Conservation (phyloP, 2,888 invertebrate species). For the Tetheella fluctuosa region DNA sequence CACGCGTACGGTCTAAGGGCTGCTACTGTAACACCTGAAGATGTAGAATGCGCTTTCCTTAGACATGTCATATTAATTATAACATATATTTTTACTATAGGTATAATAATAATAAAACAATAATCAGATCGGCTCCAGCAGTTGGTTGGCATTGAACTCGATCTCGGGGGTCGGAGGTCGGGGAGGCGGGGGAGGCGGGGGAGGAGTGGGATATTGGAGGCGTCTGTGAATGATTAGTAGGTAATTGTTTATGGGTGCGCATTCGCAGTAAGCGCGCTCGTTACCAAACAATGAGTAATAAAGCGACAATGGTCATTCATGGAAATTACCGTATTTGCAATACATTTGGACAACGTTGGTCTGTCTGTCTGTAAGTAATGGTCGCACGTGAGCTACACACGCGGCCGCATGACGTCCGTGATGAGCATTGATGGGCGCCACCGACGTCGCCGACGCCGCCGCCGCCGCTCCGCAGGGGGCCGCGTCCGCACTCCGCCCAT, state of each 20-base stretch:
- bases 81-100: too few relatives aligned
- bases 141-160: too few relatives aligned
- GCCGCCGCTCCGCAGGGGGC: background rate
- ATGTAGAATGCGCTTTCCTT: too few relatives aligned
- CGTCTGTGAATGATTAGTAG: background rate
- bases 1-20: too few relatives aligned
- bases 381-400: background rate
- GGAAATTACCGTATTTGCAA: background rate
- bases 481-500: too few relatives aligned
- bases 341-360: background rate
- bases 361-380: background rate
- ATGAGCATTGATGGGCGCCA: background rate
- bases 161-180: background rate
- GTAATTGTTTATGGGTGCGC: background rate
- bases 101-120: too few relatives aligned
- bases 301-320: slow-evolving; percentile 1
- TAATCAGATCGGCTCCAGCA: too few relatives aligned
- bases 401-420: background rate
- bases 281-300: slow-evolving; percentile 4
- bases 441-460: background rate
- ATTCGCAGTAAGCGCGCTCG: background rate
- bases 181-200: background rate
- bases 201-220: background rate
- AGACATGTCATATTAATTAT: too few relatives aligned
- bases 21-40: too few relatives aligned